phyloP scores from a whole-genome alignment of 2,888 invertebrate genomes.

The Epinotia brunnichana region DNA sequence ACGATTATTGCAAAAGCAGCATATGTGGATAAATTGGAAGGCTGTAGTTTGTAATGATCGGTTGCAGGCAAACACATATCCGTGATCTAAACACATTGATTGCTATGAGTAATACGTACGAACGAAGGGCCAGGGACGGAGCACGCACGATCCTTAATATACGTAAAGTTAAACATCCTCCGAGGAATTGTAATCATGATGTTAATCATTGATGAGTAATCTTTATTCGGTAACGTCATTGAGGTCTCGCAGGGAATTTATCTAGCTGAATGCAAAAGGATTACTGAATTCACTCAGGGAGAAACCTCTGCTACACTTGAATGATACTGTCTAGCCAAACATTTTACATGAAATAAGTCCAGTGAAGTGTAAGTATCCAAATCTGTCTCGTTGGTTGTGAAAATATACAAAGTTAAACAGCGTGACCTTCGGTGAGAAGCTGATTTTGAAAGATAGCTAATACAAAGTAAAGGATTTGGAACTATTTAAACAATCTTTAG shows the following conservation, averaged over 20 bases:
- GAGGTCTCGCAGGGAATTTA: slow-evolving; percentile 30
- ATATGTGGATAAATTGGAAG: slow-evolving; percentile 19
- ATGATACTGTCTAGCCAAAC: slow-evolving; percentile 18
- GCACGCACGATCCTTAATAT: slow-evolving; percentile 41
- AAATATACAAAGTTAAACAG: neutral
- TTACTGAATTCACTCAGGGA: neutral
- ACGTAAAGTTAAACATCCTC: slow-evolving; percentile 39
- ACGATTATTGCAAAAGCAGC: slow-evolving; percentile 17
- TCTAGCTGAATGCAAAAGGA: slow-evolving; percentile 6
- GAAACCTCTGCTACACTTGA: slow-evolving; percentile 7
- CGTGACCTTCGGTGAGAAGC: neutral
- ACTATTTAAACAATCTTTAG: slow-evolving; percentile 32
- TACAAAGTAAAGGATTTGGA: slow-evolving; percentile 42
- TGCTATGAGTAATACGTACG: slow-evolving; percentile 39
- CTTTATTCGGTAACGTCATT: slow-evolving; percentile 25
- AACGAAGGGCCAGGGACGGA: slow-evolving; percentile 40
- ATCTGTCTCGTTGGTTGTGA: slow-evolving; percentile 8
- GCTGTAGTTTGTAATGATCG: slow-evolving; percentile 11
- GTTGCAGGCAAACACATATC: slow-evolving; percentile 32
- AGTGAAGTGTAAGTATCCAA: slow-evolving; percentile 10
- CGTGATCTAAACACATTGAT: slow-evolving; percentile 38
- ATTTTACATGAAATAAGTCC: slow-evolving; percentile 1
- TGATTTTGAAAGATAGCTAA: slow-evolving; percentile 28
- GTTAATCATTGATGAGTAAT: slow-evolving; percentile 40
- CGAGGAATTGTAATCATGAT: slow-evolving; percentile 36